phyloP scores from a whole-genome alignment of 1,140 invertebrate genomes.

The Platyura marginata region DNA sequence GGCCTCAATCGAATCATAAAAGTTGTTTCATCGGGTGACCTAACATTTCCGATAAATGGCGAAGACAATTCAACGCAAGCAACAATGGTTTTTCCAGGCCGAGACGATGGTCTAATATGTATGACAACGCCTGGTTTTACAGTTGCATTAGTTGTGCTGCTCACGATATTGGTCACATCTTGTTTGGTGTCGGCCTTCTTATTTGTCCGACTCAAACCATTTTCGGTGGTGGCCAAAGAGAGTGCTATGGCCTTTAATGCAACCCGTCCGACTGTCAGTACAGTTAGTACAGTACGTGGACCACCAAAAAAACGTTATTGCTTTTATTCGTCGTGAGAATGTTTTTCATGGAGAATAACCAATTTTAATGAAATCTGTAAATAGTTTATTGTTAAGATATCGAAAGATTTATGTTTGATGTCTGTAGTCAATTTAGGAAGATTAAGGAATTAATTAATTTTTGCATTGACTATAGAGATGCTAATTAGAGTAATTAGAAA shows the following conservation, averaged over 20 bases:
- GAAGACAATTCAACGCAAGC: conserved; percentile 27
- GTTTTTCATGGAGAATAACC: too few relatives aligned
- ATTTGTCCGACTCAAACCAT: conserved; percentile 55
- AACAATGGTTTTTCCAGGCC: conserved; percentile 47
- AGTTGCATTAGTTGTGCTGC: conserved; percentile 58
- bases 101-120: conserved; percentile 55
- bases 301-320: neutral
- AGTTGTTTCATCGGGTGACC: conserved; percentile 69
- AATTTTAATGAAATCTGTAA: too few relatives aligned
- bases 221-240: conserved; percentile 33
- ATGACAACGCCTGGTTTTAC: conserved; percentile 84
- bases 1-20: conserved; percentile 66
- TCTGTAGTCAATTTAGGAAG: too few relatives aligned
- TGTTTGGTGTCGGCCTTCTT: conserved; percentile 69
- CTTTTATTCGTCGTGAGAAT: neutral
- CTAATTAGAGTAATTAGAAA: too few relatives aligned
- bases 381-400: too few relatives aligned
- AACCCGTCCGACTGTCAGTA: neutral
- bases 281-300: neutral
- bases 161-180: conserved; percentile 61
- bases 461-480: too few relatives aligned
- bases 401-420: too few relatives aligned
- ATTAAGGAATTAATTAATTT: too few relatives aligned
- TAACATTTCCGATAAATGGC: conserved; percentile 61
- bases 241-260: conserved; percentile 16